Conservation (phyloP, 2,888 invertebrate genomes). For the Tetropium fuscum region DNA sequence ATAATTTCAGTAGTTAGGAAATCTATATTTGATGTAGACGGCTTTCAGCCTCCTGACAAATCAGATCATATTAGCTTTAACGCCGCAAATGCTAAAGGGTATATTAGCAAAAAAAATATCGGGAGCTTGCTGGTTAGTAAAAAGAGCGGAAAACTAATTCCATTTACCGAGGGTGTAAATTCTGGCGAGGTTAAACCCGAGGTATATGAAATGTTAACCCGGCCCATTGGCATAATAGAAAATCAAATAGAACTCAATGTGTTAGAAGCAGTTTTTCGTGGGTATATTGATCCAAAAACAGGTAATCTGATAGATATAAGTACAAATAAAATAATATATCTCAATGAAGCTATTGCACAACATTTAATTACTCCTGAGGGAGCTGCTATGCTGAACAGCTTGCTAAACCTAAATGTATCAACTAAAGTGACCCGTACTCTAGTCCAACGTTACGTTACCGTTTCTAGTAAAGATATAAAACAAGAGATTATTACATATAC, state of each 20-base stretch:
- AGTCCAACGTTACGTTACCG: constrained; percentile 84
- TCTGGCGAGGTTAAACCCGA: constrained; percentile 85
- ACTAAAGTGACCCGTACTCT: constrained; percentile 89
- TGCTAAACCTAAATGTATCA: constrained; percentile 89
- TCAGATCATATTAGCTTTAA: constrained; percentile 88
- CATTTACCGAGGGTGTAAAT: constrained; percentile 83
- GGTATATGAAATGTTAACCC: constrained; percentile 86
- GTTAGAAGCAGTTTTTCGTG: constrained; percentile 89
- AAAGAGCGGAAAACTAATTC: constrained; percentile 80
- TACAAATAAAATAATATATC: constrained; percentile 79
- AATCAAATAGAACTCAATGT: constrained; percentile 82
- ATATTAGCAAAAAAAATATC: constrained; percentile 79
- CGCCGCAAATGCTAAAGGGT: constrained; percentile 80
- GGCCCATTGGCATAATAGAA: constrained; percentile 84
- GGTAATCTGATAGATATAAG: constrained; percentile 85
- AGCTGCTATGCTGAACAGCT: constrained; percentile 85
- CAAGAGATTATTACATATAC: constrained; percentile 78
- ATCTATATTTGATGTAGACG: constrained; percentile 93
- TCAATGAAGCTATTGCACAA: constrained; percentile 87
- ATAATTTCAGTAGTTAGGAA: constrained; percentile 89
- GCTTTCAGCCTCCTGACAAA: constrained; percentile 85
- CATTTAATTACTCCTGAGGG: constrained; percentile 90
- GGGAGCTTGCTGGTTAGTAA: constrained; percentile 80
- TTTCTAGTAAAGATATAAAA: constrained; percentile 74
- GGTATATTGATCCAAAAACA: constrained; percentile 88